Conservation (phyloP, 2,113 vertebrate genomes). For the Chrysemys picta region DNA sequence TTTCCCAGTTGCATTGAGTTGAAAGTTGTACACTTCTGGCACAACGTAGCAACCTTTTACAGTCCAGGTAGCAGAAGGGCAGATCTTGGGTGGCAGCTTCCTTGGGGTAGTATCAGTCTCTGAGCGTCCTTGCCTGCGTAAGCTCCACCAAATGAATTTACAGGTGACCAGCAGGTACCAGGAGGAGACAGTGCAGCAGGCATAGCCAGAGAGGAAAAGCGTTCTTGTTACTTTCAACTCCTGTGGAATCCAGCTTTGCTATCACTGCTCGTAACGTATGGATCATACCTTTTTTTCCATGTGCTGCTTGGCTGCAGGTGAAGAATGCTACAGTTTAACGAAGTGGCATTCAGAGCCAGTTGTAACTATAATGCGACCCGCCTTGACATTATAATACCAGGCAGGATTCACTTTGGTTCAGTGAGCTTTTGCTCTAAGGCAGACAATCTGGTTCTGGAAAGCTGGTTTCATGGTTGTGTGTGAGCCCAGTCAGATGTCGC, state of each 20-base stretch:
- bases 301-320: not conserved
- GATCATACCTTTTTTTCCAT: not conserved
- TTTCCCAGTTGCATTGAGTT: not conserved
- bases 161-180: not conserved
- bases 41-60: not conserved
- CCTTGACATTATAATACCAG: not conserved
- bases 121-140: not conserved
- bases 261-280: not conserved
- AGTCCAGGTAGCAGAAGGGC: not conserved
- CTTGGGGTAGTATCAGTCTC: not conserved
- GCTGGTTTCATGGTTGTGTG: not conserved
- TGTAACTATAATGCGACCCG: not conserved
- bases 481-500: not conserved
- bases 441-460: not conserved
- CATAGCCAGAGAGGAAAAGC: not conserved
- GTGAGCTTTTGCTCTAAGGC: not conserved
- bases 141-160: not conserved
- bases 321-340: not conserved
- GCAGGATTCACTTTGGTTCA: not conserved
- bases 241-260: not conserved
- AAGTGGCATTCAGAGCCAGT: not conserved
- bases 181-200: not conserved
- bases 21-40: not conserved
- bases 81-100: not conserved
- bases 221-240: not conserved